A percentile compares a stretch with the other conserved stretches of the same genome.
phyloP scores from a whole-genome alignment of 2,888 invertebrate genomes.

The Piscicola geometra region DNA sequence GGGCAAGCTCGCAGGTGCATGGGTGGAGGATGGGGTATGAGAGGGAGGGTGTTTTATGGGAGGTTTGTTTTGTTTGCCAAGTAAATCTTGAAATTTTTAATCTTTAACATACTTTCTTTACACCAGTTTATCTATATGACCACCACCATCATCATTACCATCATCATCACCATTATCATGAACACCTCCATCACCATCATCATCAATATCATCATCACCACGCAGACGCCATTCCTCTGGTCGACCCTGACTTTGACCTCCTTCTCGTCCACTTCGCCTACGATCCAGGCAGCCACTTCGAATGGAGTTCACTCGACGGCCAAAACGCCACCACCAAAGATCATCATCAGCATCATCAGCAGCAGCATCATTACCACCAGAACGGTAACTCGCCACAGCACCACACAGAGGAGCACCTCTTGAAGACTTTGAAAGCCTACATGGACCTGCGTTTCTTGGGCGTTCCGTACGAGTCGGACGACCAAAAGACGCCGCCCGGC shows the following conservation, averaged over 20 bases:
- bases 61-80: too few relatives aligned
- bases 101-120: too few relatives aligned
- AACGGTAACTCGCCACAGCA: not conserved
- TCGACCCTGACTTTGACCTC: constrained; percentile 65
- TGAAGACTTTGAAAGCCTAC: constrained; percentile 15
- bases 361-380: too few relatives aligned
- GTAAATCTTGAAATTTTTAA: too few relatives aligned
- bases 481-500: not conserved
- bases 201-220: constrained; percentile 1
- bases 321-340: not conserved
- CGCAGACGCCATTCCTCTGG: constrained; percentile 67
- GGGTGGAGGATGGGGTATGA: too few relatives aligned
- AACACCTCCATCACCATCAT: constrained; percentile 14
- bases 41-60: too few relatives aligned
- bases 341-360: too few relatives aligned
- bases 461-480: constrained; percentile 20
- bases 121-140: too few relatives aligned
- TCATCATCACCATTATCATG: constrained; percentile 28
- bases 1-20: constrained; percentile 22
- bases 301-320: constrained; percentile 28
- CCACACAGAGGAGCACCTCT: not conserved
- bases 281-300: constrained; percentile 68
- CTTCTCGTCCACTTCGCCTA: constrained; percentile 76
- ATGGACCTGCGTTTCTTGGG: constrained; percentile 27
- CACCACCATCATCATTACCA: constrained; percentile 13